These are phyloP conservation scores for Sebastes oblongus DNA, from an alignment of 2,797 vertebrate species.

Conservation along the genomic window DNA sequence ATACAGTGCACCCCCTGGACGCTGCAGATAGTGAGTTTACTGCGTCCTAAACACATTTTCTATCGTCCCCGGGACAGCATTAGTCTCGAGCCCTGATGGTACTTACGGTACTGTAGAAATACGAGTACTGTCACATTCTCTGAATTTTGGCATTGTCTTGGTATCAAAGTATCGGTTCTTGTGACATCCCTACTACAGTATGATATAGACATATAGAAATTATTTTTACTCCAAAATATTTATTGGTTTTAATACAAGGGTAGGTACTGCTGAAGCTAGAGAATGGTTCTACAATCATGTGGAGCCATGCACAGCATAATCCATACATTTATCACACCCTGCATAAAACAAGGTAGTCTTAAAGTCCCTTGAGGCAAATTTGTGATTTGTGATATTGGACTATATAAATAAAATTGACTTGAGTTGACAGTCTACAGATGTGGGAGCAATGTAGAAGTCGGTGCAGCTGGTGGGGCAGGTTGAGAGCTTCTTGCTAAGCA, in stretches of 20 bases:
- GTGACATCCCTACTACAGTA: not conserved
- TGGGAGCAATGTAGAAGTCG: slow-evolving; percentile 23
- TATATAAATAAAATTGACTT: not conserved
- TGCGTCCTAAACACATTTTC: no score
- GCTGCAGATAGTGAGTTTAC: no score
- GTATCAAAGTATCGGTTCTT: no score
- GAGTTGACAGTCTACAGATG: slow-evolving; percentile 3
- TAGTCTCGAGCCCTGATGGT: no score
- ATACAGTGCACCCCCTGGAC: no score
- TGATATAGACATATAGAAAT: slow-evolving; percentile 15
- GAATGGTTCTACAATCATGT: slow-evolving; percentile 1
- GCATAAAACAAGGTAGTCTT: slow-evolving; percentile 8
- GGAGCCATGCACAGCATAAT: slow-evolving; percentile 32
- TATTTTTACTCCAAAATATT: no score
- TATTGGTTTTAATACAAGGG: no score
- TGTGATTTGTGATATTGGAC: not conserved
- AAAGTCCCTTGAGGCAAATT: not conserved
- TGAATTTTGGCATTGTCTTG: no score
- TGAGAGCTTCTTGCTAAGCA: slow-evolving; percentile 63
- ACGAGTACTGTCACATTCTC: no score
- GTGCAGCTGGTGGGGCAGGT: slow-evolving; percentile 40
- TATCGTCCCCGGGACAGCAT: no score
- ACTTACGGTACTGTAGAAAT: no score
- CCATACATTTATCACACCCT: slow-evolving; percentile 58
- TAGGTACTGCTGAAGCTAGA: no score